Evolutionary conservation across 2,797 vertebrate species (phyloP).

Genomic region (Leptodactylus fallax): DNA sequence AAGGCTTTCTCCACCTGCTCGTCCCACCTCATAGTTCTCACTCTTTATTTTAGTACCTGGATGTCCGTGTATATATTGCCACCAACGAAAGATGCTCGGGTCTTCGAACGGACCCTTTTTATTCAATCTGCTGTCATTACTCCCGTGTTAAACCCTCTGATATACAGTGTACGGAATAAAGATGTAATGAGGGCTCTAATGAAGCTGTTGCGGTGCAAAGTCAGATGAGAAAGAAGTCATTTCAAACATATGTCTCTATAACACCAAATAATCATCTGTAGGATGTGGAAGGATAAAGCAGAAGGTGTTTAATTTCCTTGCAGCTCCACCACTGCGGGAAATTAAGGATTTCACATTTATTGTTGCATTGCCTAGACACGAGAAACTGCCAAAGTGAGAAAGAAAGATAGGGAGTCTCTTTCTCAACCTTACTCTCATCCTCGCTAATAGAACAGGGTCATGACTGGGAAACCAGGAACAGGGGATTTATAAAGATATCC

Average conservation of each 20-base stretch:
- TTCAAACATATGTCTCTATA: not conserved
- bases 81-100: not conserved
- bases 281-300: too few species aligned
- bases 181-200: conserved; percentile 61
- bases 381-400: too few species aligned
- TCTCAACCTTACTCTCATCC: too few species aligned
- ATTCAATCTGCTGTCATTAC: not conserved
- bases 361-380: too few species aligned
- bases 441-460: too few species aligned
- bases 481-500: too few species aligned
- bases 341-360: too few species aligned
- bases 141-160: conserved; percentile 64
- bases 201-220: not conserved
- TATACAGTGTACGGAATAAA: conserved; percentile 67
- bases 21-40: conserved; percentile 42
- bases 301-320: too few species aligned
- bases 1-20: conserved; percentile 54
- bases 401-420: too few species aligned
- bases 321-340: too few species aligned
- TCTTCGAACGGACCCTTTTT: not conserved
- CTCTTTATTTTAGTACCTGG: conserved; percentile 30
- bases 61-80: not conserved
- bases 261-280: too few species aligned
- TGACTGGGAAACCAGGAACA: too few species aligned
- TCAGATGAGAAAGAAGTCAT: not conserved